A percentile compares a stretch with the other conserved stretches of the same genome.
Evolutionary conservation across 2,113 vertebrate species (phyloP).

Genomic region (Nymphicus hollandicus): DNA sequence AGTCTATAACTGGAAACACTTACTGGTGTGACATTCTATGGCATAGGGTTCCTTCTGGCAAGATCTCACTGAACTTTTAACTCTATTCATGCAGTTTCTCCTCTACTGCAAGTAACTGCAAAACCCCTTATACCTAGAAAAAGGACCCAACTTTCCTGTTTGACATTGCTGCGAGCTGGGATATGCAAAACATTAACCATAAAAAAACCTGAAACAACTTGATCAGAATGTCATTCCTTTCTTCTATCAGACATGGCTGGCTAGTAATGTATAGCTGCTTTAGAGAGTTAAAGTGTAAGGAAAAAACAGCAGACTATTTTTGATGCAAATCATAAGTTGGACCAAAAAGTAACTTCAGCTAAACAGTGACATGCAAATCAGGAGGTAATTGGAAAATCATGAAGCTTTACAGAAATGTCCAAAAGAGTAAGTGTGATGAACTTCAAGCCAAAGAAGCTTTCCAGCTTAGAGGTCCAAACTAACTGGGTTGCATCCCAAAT

Average conservation of each 20-base stretch:
- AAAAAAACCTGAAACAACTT: background rate
- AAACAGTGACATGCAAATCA: background rate
- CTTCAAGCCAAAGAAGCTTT: background rate
- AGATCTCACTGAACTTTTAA: background rate
- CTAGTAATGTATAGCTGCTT: background rate
- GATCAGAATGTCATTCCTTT: background rate
- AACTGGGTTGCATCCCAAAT: background rate
- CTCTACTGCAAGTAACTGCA: background rate
- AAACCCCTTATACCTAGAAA: background rate
- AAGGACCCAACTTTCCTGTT: background rate
- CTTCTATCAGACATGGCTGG: background rate
- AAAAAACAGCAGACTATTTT: background rate
- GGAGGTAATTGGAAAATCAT: background rate
- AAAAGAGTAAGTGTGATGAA: background rate
- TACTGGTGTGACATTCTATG: background rate
- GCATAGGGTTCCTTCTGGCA: background rate
- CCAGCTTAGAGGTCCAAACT: background rate
- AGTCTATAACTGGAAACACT: background rate
- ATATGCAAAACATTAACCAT: background rate
- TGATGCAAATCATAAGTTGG: background rate
- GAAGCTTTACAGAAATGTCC: background rate
- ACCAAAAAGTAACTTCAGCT: background rate
- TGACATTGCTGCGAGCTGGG: background rate
- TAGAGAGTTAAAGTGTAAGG: background rate
- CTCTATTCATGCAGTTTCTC: background rate